Evolutionary conservation across 2,888 invertebrate species (phyloP), one percentile per base, ranked within the genome.

Genomic region (Anthrax anthrax): DNA sequence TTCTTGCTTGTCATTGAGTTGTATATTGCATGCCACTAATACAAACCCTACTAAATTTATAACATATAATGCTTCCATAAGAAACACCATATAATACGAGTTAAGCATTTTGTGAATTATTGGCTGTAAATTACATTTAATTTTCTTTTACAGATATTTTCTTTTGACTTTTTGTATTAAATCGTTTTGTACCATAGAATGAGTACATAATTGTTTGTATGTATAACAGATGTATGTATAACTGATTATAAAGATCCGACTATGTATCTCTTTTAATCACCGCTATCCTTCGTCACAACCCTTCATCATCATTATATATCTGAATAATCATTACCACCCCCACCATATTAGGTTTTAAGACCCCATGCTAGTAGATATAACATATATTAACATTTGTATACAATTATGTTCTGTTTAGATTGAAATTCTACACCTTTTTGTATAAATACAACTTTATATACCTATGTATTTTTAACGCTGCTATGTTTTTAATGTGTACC

Each of bases 51-150:
- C 29, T 12, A 8, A 1, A 27, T 27, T 8, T 32, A 32, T 9
- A 32, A 12, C 12, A 32, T 29, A 10, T 10, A 32, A 32, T 32
- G 29, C 29, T 23, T 23, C 8, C 23, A 23, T 23, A 23, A 8
- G 8, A 23, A 23, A 6, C 23, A 23, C 23, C 23, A 32, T 12
- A 3, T 12, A 3, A 32, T 12, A 32, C n/a, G 29, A 43, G 39
- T 47, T 47, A 47, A 47, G 47, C 40, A 47, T 47, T 47, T 47
- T 47, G 47, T 47, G 43, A 47, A 47, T 47, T 47, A 47, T 47
- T 47, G 47, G 40, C 43, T 47, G 47, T 47, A 47, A 47, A 47
- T 47, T 47, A 47, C 43, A 47, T 47, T 47, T 47, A 47, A 47
- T 47, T 47, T 47, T 47, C 42, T 37, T 41, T 42, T 18, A 23